Conservation (phyloP, 2,113 vertebrate genomes). For the Oryzias javanicus region DNA sequence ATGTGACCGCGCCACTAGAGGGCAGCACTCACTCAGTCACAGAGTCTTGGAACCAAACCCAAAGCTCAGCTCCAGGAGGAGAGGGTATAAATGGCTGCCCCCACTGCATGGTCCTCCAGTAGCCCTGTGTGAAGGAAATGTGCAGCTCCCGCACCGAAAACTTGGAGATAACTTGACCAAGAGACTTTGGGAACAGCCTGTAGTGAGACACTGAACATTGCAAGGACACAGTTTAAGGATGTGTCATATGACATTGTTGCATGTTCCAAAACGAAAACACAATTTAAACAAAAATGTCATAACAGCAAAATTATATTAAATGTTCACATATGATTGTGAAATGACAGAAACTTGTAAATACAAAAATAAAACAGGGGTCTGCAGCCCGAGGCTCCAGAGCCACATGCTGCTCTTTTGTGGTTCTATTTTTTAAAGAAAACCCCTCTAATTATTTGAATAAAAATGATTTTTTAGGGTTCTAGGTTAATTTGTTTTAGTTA, state of each 20-base stretch:
- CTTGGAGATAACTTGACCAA: slow-evolving; percentile 92
- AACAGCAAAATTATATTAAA: no score
- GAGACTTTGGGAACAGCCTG: slow-evolving; percentile 92
- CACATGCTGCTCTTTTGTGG: no score
- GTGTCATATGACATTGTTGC: background rate
- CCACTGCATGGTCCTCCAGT: slow-evolving; percentile 91
- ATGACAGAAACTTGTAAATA: no score
- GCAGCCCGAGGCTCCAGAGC: no score
- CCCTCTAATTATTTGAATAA: no score
- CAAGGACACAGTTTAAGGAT: background rate
- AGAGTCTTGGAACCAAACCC: slow-evolving; percentile 96
- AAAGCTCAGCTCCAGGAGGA: slow-evolving; percentile 83
- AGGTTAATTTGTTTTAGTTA: no score
- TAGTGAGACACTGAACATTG: slow-evolving; percentile 86
- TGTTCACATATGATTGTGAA: no score
- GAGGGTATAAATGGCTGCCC: slow-evolving; percentile 89
- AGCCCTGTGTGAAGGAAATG: slow-evolving; percentile 89
- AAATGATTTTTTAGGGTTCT: no score
- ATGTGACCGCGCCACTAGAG: background rate
- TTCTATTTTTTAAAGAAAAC: no score
- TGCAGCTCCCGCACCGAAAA: slow-evolving; percentile 91
- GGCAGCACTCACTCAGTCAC: slow-evolving; percentile 85
- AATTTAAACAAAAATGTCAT: no score
- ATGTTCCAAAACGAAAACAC: no score
- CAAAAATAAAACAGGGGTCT: no score